Base-by-base conservation (phyloP, 2,113 vertebrate species). In the Kobus ellipsiprymnus region DNA sequence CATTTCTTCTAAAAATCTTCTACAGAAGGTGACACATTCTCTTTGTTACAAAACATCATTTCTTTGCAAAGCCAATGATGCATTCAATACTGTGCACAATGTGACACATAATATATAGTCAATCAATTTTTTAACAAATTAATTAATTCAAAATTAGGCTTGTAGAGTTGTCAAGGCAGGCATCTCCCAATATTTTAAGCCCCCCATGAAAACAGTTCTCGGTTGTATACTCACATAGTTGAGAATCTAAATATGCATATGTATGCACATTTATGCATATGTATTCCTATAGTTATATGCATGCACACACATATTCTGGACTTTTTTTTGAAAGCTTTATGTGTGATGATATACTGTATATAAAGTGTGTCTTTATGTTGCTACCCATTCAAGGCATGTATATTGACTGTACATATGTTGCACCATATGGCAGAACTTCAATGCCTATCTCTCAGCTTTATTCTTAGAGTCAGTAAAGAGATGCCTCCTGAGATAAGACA, bases 401-500 rank as follows among this genome's bases (percentile, higher is more conserved):
- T 98, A 91, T 94, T 97, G 98, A 97, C 55, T 96, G 92, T 98
- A 98, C 98, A 99, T 99, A 99, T 98, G 98, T 98, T 98, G 95
- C 2, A 97, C 55, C 98, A 98, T 98, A 99, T 99, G 98, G 98
- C 90, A 98, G 95, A 97, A 98, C 98, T 98, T 99, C 95, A 98
- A 94, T 59, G 71, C 90, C 96, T 88, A 86, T 98, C 94, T 98
- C 85, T 83, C 91, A 96, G 80, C 95, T 97, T 98, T 94, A 90
- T 95, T 90, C 85, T 97, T 93, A 96, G 88, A 98, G 88, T 92
- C 91, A 97, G 83, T 98, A 91, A 97, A 98, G 95, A 93, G 54
- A 82, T 97, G 74, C 87, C 94, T 98, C 93, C 62, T n/a, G 96
- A 93, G 96, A 98, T 78, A 90, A 98, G 44, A 94, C 83, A 97